A percentile compares a stretch with the other conserved stretches of the same genome.
These are phyloP conservation scores for Anabacerthia variegaticeps DNA, from an alignment of 2,797 vertebrate species.

Conservation along the genomic window DNA sequence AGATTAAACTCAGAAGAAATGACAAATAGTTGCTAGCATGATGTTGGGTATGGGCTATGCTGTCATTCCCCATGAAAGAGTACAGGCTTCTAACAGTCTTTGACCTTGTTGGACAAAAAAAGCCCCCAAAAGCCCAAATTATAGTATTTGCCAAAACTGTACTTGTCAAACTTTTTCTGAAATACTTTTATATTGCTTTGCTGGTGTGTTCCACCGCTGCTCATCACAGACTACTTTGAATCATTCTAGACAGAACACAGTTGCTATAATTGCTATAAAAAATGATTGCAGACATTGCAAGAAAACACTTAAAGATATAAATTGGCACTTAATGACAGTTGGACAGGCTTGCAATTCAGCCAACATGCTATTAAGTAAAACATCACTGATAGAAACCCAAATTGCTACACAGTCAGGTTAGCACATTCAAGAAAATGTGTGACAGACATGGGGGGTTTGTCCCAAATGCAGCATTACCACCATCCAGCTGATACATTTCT, in stretches of 20 bases:
- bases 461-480: not conserved
- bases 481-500: not conserved
- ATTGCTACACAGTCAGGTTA: not conserved
- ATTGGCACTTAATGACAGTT: not conserved
- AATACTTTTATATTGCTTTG: not conserved
- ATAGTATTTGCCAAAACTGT: not conserved
- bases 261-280: not conserved
- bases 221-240: not conserved
- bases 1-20: not conserved
- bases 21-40: not conserved
- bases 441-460: not conserved
- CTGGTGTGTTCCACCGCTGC: not conserved
- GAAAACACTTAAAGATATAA: not conserved
- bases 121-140: not conserved
- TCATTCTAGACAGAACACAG: not conserved
- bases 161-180: not conserved
- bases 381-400: not conserved
- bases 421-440: not conserved
- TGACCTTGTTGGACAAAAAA: not conserved
- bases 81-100: not conserved
- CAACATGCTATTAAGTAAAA: not conserved
- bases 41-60: not conserved
- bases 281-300: not conserved
- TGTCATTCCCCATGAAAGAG: not conserved
- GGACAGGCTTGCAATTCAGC: not conserved